Base-by-base conservation (phyloP, 2,797 vertebrate genomes). In the Acanthis flammea region DNA sequence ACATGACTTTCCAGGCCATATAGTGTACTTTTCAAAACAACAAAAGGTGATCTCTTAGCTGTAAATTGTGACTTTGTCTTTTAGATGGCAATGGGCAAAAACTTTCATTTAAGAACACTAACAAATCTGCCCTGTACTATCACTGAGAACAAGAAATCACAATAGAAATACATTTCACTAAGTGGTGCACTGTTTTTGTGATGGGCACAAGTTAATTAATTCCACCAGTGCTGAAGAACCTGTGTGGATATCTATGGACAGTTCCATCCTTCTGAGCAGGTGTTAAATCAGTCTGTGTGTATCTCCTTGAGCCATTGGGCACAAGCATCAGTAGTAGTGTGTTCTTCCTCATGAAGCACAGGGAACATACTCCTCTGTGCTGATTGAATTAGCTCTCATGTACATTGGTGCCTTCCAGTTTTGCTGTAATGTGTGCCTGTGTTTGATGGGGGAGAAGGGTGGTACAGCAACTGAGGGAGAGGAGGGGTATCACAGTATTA, bases 291-390 rank as follows among this genome's bases (percentile, higher is more conserved):
- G 21, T 14, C 39, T 35, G 23, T 35, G 23, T 44, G 3, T 33
- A 27, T 37, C 35, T 73, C 24, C 10, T 3, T 18, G 41, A 67
- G 31, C 33, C 19, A 4, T 12, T 39, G 6, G 16, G 41, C 37
- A 8, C 19, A 8, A 5, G 1, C 19, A 9, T 47, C 0, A 6
- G 1, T 31, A 8, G 2, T 15, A 24, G 31, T 2, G 14, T 30
- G 27, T 13, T 14, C 25, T 39, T 65, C 21, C 63, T 71, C 41
- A 7, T 2, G 5, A 48, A 77, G 35, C 18, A 30, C 37, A 68
- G 42, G 7, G 35, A 10, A 4, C 25, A 2, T 19, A 1, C 27
- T 19, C 22, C 24, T 68, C 17, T 31, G 33, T 42, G 27, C 35
- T 57, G 42, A 5, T n/a, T 14, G 44, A 65, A 28, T 62, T 53